phyloP scores from a whole-genome alignment of 2,888 invertebrate species.

The Lepidochrysops patricia region DNA sequence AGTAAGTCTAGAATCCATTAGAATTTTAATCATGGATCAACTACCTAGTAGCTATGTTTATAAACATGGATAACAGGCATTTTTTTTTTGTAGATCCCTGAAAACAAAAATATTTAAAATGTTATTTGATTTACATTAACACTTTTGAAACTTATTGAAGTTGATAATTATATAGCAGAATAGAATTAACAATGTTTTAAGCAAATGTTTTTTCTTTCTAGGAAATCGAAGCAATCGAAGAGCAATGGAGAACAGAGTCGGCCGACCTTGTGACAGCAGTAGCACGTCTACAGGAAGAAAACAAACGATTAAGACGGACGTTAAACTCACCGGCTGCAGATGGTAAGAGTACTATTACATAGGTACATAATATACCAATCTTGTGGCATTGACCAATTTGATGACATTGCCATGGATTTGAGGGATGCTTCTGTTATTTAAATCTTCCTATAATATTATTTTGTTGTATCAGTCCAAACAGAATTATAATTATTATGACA shows the following conservation, averaged over 20 bases:
- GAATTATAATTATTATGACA: too few relatives aligned
- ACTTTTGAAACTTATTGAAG: too few relatives aligned
- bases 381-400: too few relatives aligned
- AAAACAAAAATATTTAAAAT: too few relatives aligned
- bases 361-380: too few relatives aligned
- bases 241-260: conserved; percentile 95
- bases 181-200: not conserved
- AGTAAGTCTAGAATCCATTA: too few relatives aligned
- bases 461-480: too few relatives aligned
- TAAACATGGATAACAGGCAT: not conserved
- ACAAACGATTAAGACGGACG: conserved; percentile 81
- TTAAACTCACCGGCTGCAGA: conserved; percentile 60
- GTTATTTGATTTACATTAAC: too few relatives aligned
- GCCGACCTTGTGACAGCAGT: conserved; percentile 91
- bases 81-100: not conserved
- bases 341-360: too few relatives aligned
- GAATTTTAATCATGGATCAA: not conserved
- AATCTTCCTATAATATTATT: too few relatives aligned
- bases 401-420: not conserved
- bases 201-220: conserved; percentile 59
- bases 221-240: conserved; percentile 97
- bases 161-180: not conserved
- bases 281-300: conserved; percentile 91
- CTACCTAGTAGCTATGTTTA: too few relatives aligned
- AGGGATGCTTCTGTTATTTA: too few relatives aligned